Base-by-base conservation (phyloP, 1,140 invertebrate species). In the Zophobas atratus region DNA sequence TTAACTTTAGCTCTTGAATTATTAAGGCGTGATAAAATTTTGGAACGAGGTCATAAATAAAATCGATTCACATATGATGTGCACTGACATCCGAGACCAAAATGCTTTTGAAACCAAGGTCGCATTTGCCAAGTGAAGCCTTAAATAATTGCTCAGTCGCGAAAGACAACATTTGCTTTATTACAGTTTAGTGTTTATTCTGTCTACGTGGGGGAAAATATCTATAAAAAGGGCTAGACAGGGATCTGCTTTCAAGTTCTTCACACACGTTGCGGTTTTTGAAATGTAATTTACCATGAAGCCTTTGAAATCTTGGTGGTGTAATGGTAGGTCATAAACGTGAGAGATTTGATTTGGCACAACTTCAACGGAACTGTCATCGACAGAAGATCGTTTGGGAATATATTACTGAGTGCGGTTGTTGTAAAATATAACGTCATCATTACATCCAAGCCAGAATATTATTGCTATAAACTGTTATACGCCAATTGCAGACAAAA, bases 331-430 rank as follows among this genome's bases (percentile, higher is more conserved):
- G 60, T 67, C 60, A 67, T 67, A 67, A 67, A 67, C 39, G 56
- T 60, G 38, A 60, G 35, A 35, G 36, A 60, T 60, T 60, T 60
- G 60, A 67, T 67, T 67, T 67, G 60, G 60, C 60, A 67, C 60
- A 41, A 67, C 39, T n/a, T 67, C 60, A 43, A n/a, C 38, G 4
- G 8, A 41, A 67, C 60, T 67, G 60, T 67, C 60, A 67, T 67
- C 60, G 41, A 39, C 60, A 67, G 38, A 41, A 67, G 0, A 67
- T 67, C n/a, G 43, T 67, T 67, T 39, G 2, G 33, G 38, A 39
- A 67, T 67, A 32, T 67, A 67, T 32, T 67, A 41, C 60, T 39
- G 39, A 33, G 38, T 67, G 60, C 60, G 39, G 39, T 32, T 67
- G 60, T 36, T n/a, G 43, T 41, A 57, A 35, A 57, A 39, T 67